These are phyloP conservation scores for Mungos mungo DNA, from an alignment of 2,113 vertebrate species.

Conservation along the genomic window DNA sequence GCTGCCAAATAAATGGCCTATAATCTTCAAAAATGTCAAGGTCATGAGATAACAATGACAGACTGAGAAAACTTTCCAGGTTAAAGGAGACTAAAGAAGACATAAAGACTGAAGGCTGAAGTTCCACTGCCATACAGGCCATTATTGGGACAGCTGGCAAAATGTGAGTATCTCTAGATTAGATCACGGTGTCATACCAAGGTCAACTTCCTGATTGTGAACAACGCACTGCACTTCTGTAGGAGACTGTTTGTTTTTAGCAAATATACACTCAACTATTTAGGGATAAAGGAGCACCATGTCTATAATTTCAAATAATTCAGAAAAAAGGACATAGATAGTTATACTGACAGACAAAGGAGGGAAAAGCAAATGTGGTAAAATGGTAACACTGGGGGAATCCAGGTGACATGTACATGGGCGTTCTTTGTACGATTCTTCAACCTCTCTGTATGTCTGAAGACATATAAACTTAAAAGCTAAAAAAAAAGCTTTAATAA, in stretches of 20 bases:
- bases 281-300: neutral
- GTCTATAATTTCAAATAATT: neutral
- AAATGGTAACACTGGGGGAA: neutral
- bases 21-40: constrained; percentile 13
- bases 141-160: neutral
- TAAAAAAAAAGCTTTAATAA: neutral
- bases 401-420: neutral
- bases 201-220: neutral
- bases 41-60: neutral
- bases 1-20: neutral
- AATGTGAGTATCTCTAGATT: neutral
- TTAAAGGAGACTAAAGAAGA: neutral
- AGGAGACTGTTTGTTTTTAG: neutral
- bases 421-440: neutral
- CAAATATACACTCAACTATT: neutral
- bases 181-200: neutral
- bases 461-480: neutral
- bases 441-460: neutral
- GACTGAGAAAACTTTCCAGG: neutral
- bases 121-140: neutral
- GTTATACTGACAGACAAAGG: neutral
- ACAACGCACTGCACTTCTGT: neutral
- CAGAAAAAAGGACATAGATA: neutral
- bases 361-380: neutral
- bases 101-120: neutral